A percentile compares a stretch with the other conserved stretches of the same genome.
These are phyloP conservation scores for Noctilio leporinus DNA, from an alignment of 2,113 vertebrate species.

Conservation along the genomic window DNA sequence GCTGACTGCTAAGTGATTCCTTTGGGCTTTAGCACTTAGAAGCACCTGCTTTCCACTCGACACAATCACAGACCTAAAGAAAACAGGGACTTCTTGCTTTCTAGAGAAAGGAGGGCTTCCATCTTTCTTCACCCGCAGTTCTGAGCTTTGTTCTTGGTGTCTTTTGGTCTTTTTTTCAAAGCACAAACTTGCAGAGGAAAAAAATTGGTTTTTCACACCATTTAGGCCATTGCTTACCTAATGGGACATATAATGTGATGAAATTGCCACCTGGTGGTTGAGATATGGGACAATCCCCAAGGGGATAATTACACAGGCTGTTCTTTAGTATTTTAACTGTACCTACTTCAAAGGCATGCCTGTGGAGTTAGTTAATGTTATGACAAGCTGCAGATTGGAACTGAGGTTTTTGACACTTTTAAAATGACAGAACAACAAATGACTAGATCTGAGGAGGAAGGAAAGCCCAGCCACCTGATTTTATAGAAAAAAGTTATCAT, in stretches of 20 bases:
- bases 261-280: conserved; percentile 81
- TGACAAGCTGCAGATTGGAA: conserved; percentile 60
- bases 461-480: conserved; percentile 10
- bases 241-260: conserved; percentile 83
- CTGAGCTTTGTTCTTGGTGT: conserved; percentile 3
- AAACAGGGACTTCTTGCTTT: neutral
- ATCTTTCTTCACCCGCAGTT: neutral
- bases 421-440: conserved; percentile 41
- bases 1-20: neutral
- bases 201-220: conserved; percentile 68
- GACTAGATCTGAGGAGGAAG: neutral
- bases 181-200: neutral
- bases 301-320: conserved; percentile 73
- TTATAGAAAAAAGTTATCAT: conserved; percentile 40
- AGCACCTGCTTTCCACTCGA: neutral
- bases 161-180: conserved; percentile 42
- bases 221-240: conserved; percentile 81
- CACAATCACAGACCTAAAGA: neutral
- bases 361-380: conserved; percentile 69
- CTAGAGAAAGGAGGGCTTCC: neutral
- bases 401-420: conserved; percentile 63
- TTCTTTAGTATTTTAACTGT: conserved; percentile 73
- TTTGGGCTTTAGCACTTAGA: neutral
- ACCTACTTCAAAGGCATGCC: conserved; percentile 54
- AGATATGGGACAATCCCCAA: conserved; percentile 70